A percentile compares a stretch with the other conserved stretches of the same genome.
Conservation (phyloP, 1,140 invertebrate species). For the Neodiprion virginianus region DNA sequence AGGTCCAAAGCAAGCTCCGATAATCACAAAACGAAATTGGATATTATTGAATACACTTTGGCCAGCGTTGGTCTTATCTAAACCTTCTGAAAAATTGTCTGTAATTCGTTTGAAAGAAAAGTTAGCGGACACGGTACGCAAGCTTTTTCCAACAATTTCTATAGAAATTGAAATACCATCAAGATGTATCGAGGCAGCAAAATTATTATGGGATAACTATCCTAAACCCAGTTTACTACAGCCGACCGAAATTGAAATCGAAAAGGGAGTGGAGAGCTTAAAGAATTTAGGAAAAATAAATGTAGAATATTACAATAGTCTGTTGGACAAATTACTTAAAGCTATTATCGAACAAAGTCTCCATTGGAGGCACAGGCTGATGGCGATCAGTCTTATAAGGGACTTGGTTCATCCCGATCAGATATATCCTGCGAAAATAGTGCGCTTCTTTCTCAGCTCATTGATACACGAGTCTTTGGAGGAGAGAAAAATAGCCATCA, state of each 20-base stretch:
- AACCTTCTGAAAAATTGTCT: constrained; percentile 82
- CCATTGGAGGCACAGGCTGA: constrained; percentile 82
- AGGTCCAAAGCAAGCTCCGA: constrained; percentile 66
- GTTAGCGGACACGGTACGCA: constrained; percentile 60
- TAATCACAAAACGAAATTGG: constrained; percentile 81
- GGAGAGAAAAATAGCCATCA: constrained; percentile 75
- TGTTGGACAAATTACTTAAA: constrained; percentile 70
- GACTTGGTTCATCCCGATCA: constrained; percentile 76
- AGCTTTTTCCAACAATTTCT: constrained; percentile 66
- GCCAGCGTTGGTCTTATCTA: constrained; percentile 75
- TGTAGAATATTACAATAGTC: constrained; percentile 65
- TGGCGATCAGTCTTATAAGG: constrained; percentile 76
- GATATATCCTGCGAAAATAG: constrained; percentile 67
- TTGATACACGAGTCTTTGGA: constrained; percentile 80
- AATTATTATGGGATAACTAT: constrained; percentile 53
- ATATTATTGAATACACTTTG: constrained; percentile 73
- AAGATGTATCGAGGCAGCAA: constrained; percentile 60
- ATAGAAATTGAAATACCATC: constrained; percentile 67
- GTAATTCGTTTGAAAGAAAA: constrained; percentile 77
- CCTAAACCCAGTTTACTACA: constrained; percentile 37
- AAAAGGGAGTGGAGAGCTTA: constrained; percentile 53
- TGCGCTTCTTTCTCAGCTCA: constrained; percentile 72
- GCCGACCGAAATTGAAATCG: constrained; percentile 53
- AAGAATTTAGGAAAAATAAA: constrained; percentile 57
- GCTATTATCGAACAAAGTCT: constrained; percentile 72